Evolutionary conservation across 2,797 vertebrate genomes (phyloP), one percentile per base, ranked within the genome.

Genomic region (Balearica regulorum): DNA sequence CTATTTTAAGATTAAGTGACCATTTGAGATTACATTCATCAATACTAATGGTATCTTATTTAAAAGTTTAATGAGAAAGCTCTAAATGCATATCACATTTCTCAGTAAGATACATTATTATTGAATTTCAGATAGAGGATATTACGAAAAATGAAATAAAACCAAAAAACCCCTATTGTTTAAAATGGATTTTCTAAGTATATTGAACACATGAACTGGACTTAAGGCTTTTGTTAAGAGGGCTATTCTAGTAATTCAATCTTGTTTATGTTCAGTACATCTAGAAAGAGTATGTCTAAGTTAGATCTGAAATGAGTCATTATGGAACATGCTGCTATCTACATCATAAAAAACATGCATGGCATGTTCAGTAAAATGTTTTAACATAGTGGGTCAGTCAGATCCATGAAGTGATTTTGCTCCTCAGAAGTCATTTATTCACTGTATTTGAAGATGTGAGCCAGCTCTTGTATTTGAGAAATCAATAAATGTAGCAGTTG

Each of bases 11-110:
- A 93, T 91, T 93, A 96, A 94, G 60, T 72, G 82, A 86, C 81
- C 86, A 97, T 94, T 92, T 95, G 75, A 64, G 91, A 94, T 92
- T 87, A 58, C 35, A 91, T 93, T 88, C 46, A 96, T 96, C 91
- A 94, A 94, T 96, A 94, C 76, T 95, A 94, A 95, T 94, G 77
- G 41, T 55, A 94, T 96, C 89, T 84, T 94, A 78, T 94, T 95
- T 97, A 92, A 96, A 96, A 89, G 57, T 96, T 91, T 94, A 96
- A 95, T 91, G 77, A 90, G 91, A 78, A 92, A 80, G 84, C 78
- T 84, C 84, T 54, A 37, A 94, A 91, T 78, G 89, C 84, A 88
- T 58, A 92, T 49, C 81, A 93, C 31, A 94, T 92, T 94, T 88
- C 85, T 87, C 91, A 86, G 70, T 82, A 62, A 92, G 78, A 87